These are phyloP conservation scores for Actinostola sp. DNA, from an alignment of 92 coral and sea anemone genomes.

Conservation along the genomic window DNA sequence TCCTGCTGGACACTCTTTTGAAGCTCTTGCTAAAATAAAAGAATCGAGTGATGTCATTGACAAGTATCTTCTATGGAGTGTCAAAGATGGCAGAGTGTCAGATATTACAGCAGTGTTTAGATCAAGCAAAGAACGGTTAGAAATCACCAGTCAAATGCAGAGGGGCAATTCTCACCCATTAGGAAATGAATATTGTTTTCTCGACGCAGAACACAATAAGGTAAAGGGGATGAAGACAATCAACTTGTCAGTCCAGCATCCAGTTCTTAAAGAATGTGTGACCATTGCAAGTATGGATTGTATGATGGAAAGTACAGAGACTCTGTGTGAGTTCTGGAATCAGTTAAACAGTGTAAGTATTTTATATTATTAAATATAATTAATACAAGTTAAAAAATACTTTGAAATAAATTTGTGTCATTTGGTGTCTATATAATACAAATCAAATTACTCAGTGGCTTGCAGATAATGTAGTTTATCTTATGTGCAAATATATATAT, in stretches of 20 bases:
- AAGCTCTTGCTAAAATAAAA: conserved; percentile 64
- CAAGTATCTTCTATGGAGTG: conserved; percentile 57
- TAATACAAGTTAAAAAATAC: background rate
- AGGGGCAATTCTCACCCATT: conserved; percentile 35
- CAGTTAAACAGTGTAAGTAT: conserved; percentile 15
- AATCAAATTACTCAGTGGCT: too few relatives aligned
- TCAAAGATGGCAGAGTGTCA: conserved; percentile 53
- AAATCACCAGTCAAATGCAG: conserved; percentile 57
- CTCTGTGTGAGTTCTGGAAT: conserved; percentile 70
- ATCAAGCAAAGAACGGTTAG: conserved; percentile 45
- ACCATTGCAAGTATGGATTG: conserved; percentile 68
- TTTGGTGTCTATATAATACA: too few relatives aligned
- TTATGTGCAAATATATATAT: too few relatives aligned
- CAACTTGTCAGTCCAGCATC: conserved; percentile 61
- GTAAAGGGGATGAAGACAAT: conserved; percentile 68
- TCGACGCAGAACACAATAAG: conserved; percentile 69
- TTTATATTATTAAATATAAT: too few relatives aligned
- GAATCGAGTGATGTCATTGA: conserved; percentile 50
- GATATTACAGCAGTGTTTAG: conserved; percentile 51
- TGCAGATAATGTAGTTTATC: too few relatives aligned
- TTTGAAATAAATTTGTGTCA: too few relatives aligned
- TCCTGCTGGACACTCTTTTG: conserved; percentile 67
- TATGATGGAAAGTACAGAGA: conserved; percentile 51
- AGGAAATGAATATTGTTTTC: conserved; percentile 41
- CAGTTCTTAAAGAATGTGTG: conserved; percentile 50